These are phyloP conservation scores for Formicarius rufipectus DNA, from an alignment of 2,113 vertebrate genomes.

Conservation along the genomic window DNA sequence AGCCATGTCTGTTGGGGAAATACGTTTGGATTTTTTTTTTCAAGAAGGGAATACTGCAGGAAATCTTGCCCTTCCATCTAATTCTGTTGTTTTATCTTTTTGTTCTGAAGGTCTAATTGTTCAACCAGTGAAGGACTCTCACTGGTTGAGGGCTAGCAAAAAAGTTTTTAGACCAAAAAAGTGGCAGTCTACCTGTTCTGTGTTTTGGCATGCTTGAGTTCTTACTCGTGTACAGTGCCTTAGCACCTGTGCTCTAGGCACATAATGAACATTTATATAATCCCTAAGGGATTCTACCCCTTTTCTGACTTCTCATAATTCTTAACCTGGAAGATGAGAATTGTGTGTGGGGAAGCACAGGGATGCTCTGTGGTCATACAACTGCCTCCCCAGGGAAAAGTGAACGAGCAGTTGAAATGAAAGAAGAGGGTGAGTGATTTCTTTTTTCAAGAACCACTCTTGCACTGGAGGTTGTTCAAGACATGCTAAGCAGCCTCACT, in stretches of 20 bases:
- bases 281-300: conserved; percentile 16
- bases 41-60: neutral
- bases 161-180: neutral
- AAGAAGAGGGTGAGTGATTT: neutral
- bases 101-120: neutral
- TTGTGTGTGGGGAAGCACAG: neutral
- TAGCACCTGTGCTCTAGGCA: neutral
- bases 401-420: neutral
- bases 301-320: neutral
- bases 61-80: neutral
- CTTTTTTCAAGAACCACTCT: neutral
- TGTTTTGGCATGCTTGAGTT: neutral
- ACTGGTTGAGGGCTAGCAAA: neutral
- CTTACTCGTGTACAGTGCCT: neutral
- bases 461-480: neutral
- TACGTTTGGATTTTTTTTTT: neutral
- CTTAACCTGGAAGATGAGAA: neutral
- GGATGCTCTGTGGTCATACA: neutral
- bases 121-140: neutral
- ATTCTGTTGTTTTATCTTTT: neutral
- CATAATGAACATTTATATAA: neutral
- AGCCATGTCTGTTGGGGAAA: neutral
- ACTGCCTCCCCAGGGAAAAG: neutral
- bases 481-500: neutral
- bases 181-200: neutral